These are phyloP conservation scores for Ailuropoda melanoleuca DNA, from an alignment of 2,113 vertebrate genomes.

Conservation along the genomic window DNA sequence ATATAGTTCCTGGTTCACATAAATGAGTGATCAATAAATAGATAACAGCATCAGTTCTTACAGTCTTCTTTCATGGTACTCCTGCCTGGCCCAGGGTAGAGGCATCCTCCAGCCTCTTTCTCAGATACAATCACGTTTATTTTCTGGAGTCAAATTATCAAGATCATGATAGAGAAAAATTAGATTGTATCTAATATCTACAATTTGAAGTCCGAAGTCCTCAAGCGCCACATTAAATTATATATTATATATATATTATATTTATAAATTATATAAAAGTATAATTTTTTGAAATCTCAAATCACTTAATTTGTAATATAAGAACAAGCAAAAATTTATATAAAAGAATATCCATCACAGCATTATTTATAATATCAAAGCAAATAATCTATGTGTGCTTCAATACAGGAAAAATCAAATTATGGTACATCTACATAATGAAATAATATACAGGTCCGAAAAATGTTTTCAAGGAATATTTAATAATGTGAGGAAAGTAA, in stretches of 20 bases:
- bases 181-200: background rate
- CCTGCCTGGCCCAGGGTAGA: background rate
- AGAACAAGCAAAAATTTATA: conserved; percentile 31
- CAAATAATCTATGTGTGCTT: background rate
- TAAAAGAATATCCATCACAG: background rate
- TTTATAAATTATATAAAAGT: background rate
- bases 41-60: background rate
- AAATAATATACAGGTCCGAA: background rate
- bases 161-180: background rate
- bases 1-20: background rate
- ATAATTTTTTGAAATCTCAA: conserved; percentile 2
- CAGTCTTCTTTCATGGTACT: background rate
- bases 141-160: conserved; percentile 4
- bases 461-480: conserved; percentile 34
- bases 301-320: background rate
- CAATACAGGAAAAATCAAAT: conserved; percentile 18
- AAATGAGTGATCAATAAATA: background rate
- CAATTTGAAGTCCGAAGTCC: conserved; percentile 15
- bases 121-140: background rate
- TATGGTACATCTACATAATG: background rate
- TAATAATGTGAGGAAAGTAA: background rate
- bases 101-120: background rate
- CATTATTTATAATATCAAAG: conserved; percentile 22
- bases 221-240: background rate
- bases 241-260: too few species aligned